phyloP scores from a whole-genome alignment of 2,797 vertebrate species.

The Artibeus lituratus region DNA sequence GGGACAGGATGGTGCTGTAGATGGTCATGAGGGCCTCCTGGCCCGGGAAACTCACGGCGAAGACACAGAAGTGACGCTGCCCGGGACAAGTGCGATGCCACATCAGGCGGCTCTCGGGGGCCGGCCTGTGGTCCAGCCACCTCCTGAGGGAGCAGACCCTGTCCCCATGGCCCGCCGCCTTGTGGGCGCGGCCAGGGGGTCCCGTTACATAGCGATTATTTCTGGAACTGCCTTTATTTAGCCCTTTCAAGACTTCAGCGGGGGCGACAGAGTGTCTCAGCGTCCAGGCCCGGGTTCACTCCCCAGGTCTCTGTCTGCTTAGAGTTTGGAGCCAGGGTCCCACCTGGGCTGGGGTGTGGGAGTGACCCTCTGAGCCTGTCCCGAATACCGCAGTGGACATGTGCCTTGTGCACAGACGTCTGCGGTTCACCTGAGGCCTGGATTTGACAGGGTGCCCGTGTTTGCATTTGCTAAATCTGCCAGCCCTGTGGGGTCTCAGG shows the following conservation, averaged over 20 bases:
- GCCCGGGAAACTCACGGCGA: conserved; percentile 83
- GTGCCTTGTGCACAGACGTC: neutral
- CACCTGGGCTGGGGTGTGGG: neutral
- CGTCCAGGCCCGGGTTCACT: neutral
- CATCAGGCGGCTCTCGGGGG: fast-evolving
- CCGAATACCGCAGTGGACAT: fast-evolving
- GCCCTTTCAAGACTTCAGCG: fast-evolving
- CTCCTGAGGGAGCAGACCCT: fast-evolving
- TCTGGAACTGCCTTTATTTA: fast-evolving
- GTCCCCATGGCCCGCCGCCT: fast-evolving
- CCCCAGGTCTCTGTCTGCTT: too few species aligned
- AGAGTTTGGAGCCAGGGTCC: fast-evolving
- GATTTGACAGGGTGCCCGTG: neutral
- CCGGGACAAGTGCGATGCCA: fast-evolving
- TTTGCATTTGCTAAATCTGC: neutral
- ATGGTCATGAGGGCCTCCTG: conserved; percentile 83
- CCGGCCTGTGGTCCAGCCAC: fast-evolving
- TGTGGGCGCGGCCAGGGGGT: neutral
- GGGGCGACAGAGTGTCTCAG: neutral
- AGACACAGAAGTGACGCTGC: conserved; percentile 85
- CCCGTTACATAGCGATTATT: fast-evolving
- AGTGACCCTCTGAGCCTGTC: fast-evolving
- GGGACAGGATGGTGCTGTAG: conserved; percentile 81
- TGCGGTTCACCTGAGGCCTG: neutral
- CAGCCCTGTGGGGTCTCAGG: neutral